phyloP scores from a whole-genome alignment of 2,888 invertebrate species.

The Ligdia adustata region DNA sequence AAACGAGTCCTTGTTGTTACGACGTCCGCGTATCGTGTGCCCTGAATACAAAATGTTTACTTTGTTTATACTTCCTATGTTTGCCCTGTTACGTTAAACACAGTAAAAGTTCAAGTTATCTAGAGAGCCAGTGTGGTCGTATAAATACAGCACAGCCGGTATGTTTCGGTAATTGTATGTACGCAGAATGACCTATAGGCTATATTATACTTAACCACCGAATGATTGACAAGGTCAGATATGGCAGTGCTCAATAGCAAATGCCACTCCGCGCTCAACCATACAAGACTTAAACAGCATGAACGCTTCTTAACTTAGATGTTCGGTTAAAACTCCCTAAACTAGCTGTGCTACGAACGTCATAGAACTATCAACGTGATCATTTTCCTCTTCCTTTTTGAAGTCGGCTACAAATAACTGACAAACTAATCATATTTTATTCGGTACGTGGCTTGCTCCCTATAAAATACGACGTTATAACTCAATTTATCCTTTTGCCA shows the following conservation, averaged over 20 bases:
- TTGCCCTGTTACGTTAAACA: constrained; percentile 37
- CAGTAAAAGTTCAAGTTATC: constrained; percentile 43
- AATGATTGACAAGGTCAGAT: no score
- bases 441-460: constrained; percentile 20
- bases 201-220: no score
- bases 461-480: constrained; percentile 43
- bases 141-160: constrained; percentile 47
- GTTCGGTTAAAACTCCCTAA: no score
- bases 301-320: no score
- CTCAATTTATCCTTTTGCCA: constrained; percentile 40
- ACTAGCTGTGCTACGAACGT: no score
- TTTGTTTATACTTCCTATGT: constrained; percentile 18
- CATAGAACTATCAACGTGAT: no score
- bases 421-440: constrained; percentile 25
- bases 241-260: no score
- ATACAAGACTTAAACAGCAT: no score
- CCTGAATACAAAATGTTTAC: constrained; percentile 43
- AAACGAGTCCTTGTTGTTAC: constrained; percentile 30
- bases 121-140: constrained; percentile 28
- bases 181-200: constrained; percentile 51
- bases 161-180: constrained; percentile 56
- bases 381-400: no score
- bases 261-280: no score
- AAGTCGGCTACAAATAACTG: constrained; percentile 14
- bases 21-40: constrained; percentile 32